Conservation (phyloP, 2,888 invertebrate genomes). For the Synanthedon myopaeformis region DNA sequence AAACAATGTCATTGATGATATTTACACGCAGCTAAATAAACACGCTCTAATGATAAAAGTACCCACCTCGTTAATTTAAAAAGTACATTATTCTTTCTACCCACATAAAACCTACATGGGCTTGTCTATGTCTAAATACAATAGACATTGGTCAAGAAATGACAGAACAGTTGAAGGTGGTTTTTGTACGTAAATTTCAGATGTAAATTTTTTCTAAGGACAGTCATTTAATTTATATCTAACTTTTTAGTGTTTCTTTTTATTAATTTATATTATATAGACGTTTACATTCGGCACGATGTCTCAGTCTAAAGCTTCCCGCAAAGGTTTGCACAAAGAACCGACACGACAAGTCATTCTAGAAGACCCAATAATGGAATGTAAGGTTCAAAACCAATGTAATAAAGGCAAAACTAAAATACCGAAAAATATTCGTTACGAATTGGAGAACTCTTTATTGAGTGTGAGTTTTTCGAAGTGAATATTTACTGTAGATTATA, state of each 20-base stretch:
- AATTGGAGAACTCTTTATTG: constrained; percentile 54
- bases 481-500: too few species aligned
- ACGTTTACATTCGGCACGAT: too few species aligned
- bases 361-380: not conserved
- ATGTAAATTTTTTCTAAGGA: constrained; percentile 7
- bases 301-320: too few species aligned
- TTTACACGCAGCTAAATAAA: too few species aligned
- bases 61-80: too few species aligned
- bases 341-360: not conserved
- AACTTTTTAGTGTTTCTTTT: not conserved
- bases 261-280: too few species aligned
- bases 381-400: constrained; percentile 9
- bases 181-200: constrained; percentile 28
- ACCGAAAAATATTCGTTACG: constrained; percentile 45
- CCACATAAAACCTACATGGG: too few species aligned
- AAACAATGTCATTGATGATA: too few species aligned
- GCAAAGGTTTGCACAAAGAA: not conserved
- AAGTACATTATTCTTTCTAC: too few species aligned
- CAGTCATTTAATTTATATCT: not conserved
- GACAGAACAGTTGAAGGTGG: constrained; percentile 32
- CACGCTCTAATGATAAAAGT: too few species aligned
- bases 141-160: not conserved
- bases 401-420: constrained; percentile 31
- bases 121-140: too few species aligned
- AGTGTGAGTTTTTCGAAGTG: constrained; percentile 29